Evolutionary conservation across 2,797 vertebrate species (phyloP).

Genomic region (Amazona ochrocephala): DNA sequence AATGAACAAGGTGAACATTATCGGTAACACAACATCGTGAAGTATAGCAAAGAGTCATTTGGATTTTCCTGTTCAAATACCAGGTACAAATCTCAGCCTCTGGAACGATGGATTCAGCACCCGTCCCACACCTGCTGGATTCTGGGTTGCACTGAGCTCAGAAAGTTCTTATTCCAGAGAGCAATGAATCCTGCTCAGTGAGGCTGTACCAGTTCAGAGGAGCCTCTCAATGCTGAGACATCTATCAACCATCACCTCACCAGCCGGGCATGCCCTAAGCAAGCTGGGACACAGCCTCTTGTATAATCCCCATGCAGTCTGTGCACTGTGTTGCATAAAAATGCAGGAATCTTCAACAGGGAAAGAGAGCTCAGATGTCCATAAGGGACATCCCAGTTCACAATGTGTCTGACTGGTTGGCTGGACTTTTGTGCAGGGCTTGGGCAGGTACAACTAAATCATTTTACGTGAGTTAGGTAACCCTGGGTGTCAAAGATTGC

Average conservation of each 20-base stretch:
- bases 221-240: not conserved
- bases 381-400: rapidly evolving
- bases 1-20: not conserved
- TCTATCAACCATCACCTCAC: not conserved
- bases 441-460: not conserved
- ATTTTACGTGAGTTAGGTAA: not conserved
- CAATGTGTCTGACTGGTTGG: not conserved
- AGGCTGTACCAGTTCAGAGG: not conserved
- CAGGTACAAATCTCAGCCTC: not conserved
- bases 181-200: not conserved
- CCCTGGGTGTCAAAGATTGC: not conserved
- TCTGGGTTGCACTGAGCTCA: slow-evolving; percentile 14
- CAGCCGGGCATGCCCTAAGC: not conserved
- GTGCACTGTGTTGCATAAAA: not conserved
- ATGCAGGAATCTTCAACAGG: not conserved
- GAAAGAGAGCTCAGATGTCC: not conserved
- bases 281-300: not conserved
- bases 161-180: not conserved
- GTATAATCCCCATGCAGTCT: not conserved
- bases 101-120: not conserved
- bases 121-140: slow-evolving; percentile 28
- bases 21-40: not conserved
- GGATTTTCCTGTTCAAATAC: slow-evolving; percentile 16
- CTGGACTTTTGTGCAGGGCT: not conserved
- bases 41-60: not conserved